Conservation (phyloP, 2,113 vertebrate genomes). For the Vulpes lagopus region DNA sequence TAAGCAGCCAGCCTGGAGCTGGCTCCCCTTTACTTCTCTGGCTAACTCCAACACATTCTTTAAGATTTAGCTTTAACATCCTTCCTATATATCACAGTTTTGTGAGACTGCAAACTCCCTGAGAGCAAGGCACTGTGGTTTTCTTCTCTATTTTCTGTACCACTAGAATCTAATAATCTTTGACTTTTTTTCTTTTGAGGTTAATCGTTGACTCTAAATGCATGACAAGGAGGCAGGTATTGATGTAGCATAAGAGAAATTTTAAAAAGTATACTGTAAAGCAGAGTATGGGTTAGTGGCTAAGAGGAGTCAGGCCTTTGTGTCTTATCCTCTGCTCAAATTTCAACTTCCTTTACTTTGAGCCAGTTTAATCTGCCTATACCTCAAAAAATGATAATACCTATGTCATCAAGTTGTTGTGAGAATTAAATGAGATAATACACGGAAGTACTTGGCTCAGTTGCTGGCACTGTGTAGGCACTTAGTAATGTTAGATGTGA, state of each 20-base stretch:
- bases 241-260: not conserved
- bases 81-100: not conserved
- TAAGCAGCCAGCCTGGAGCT: not conserved
- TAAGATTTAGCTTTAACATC: not conserved
- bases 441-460: not conserved
- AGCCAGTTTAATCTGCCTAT: constrained; percentile 8
- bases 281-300: not conserved
- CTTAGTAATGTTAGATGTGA: not conserved
- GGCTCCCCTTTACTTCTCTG: not conserved
- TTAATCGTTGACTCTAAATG: not conserved
- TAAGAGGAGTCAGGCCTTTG: not conserved
- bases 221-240: not conserved
- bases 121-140: not conserved
- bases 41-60: not conserved
- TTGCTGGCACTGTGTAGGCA: not conserved
- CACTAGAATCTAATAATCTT: not conserved
- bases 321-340: not conserved
- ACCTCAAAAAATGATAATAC: constrained; percentile 15
- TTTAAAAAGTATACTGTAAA: not conserved
- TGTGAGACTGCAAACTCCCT: not conserved
- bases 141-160: not conserved
- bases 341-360: constrained; percentile 16
- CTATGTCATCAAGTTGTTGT: not conserved
- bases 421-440: constrained; percentile 56
- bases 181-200: not conserved